Percentiles rank a stretch among this genome's conserved stretches.
phyloP scores from a whole-genome alignment of 2,888 invertebrate species.

The Herminia tarsipennalis region DNA sequence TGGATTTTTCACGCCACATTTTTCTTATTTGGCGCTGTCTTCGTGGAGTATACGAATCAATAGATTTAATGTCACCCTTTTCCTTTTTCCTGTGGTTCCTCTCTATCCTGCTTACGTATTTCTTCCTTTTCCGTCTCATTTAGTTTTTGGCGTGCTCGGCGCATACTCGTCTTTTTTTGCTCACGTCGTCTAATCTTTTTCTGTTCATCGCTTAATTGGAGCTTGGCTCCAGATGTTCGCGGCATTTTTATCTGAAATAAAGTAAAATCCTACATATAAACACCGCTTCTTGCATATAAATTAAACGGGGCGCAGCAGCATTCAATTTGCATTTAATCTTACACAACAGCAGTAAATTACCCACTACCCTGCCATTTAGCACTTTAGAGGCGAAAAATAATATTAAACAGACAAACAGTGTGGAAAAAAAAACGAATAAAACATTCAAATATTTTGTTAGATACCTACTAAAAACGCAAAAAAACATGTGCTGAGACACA shows the following conservation, averaged over 20 bases:
- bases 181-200: conserved; percentile 22
- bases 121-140: conserved; percentile 19
- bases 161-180: conserved; percentile 26
- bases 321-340: too few species aligned
- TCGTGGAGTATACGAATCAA: conserved; percentile 21
- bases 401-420: too few species aligned
- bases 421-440: too few species aligned
- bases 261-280: background rate
- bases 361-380: too few species aligned
- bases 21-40: conserved; percentile 19
- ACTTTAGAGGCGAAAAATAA: too few species aligned
- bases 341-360: too few species aligned
- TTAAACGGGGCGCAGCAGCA: too few species aligned
- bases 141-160: conserved; percentile 16
- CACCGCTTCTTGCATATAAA: too few species aligned
- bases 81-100: conserved; percentile 24
- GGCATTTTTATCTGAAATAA: conserved; percentile 1
- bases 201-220: conserved; percentile 17
- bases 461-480: too few species aligned
- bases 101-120: conserved; percentile 9
- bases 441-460: too few species aligned
- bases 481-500: too few species aligned
- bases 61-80: conserved; percentile 16
- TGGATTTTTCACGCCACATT: conserved; percentile 24
- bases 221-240: conserved; percentile 6